A percentile compares a stretch with the other conserved stretches of the same genome.
phyloP scores from a whole-genome alignment of 2,797 vertebrate genomes.

The Urophycis tenuis region DNA sequence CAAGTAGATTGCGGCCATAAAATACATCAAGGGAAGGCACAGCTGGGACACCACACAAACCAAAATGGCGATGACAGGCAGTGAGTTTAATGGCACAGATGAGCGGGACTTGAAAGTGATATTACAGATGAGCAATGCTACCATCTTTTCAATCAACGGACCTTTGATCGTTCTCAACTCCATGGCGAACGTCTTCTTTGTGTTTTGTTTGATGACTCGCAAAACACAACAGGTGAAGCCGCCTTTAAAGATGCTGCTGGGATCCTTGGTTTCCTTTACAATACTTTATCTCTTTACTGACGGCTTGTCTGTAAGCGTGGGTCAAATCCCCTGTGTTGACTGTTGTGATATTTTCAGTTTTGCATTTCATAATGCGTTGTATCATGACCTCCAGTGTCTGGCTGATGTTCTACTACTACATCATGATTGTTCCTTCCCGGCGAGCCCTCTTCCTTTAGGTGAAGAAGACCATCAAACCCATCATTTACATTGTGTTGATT shows the following conservation, averaged over 20 bases:
- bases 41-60: background rate
- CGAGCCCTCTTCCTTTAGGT: slow-evolving; percentile 34
- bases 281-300: no score
- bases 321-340: accelerated
- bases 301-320: no score
- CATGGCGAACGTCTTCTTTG: slow-evolving; percentile 44
- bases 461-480: slow-evolving; percentile 45
- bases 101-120: background rate
- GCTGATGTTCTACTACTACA: slow-evolving; percentile 53
- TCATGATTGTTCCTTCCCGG: slow-evolving; percentile 47
- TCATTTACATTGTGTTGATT: slow-evolving; percentile 33
- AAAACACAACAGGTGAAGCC: slow-evolving; percentile 32
- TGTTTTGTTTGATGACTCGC: slow-evolving; percentile 33
- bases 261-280: slow-evolving; percentile 28
- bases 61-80: background rate
- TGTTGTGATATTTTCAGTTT: accelerated
- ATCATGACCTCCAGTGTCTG: slow-evolving; percentile 37
- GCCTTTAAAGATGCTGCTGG: slow-evolving; percentile 44
- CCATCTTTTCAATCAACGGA: slow-evolving; percentile 25
- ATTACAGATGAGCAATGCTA: background rate
- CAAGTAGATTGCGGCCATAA: background rate
- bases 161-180: slow-evolving; percentile 15
- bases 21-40: background rate
- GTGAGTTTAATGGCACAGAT: background rate
- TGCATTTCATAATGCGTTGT: background rate